Conservation (phyloP, 2,888 invertebrate species). For the Philhelius pedissequus region DNA sequence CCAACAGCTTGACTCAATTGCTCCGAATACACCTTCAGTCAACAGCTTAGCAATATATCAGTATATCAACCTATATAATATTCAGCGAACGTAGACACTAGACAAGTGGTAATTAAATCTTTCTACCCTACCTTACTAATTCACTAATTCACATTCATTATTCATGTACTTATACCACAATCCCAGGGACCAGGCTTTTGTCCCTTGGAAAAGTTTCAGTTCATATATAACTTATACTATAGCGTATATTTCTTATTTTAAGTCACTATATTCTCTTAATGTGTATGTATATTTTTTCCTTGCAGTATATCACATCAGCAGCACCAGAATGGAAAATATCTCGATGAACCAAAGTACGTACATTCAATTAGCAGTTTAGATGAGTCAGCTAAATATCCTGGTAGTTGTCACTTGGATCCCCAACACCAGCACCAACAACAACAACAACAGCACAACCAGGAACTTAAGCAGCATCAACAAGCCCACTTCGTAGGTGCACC, state of each 20-base stretch:
- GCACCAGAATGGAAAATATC: constrained; percentile 76
- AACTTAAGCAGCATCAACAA: constrained; percentile 60
- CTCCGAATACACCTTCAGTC: background rate
- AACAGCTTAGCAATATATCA: background rate
- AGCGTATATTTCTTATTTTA: constrained; percentile 18
- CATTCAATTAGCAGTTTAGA: constrained; percentile 74
- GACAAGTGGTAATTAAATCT: constrained; percentile 48
- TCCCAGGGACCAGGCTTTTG: background rate
- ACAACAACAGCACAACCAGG: constrained; percentile 58
- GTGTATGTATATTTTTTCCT: constrained; percentile 11
- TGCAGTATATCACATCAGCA: constrained; percentile 71
- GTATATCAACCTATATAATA: background rate
- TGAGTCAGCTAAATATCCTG: constrained; percentile 71
- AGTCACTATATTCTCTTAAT: background rate
- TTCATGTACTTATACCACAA: background rate
- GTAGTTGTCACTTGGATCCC: constrained; percentile 74
- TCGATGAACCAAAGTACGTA: constrained; percentile 78
- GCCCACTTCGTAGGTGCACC: constrained; percentile 52
- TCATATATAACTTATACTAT: background rate
- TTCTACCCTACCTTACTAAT: background rate
- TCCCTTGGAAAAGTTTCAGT: background rate
- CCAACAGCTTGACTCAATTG: constrained; percentile 13
- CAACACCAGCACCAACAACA: constrained; percentile 63
- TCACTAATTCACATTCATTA: constrained; percentile 33
- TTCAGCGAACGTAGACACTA: background rate